Base-by-base conservation (phyloP, 2,888 invertebrate species). In the Stenichneumon culpator region DNA sequence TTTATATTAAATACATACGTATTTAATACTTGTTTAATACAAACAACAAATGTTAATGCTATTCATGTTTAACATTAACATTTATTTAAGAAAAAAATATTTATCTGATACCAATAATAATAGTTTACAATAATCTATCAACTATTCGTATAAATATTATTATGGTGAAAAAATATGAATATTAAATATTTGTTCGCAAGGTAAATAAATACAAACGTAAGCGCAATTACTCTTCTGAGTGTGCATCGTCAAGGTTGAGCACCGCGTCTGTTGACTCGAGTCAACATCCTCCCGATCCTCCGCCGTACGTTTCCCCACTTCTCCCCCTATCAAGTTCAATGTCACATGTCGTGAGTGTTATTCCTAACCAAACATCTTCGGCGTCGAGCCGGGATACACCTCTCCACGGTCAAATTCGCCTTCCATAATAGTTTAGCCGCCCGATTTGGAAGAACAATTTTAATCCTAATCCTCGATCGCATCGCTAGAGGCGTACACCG, bases 311-410 rank as follows among this genome's bases (percentile, higher is more conserved):
- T 22, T 22, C 16, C 16, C 32, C 11, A 44, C 44, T 19, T 25
- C 25, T 39, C 25, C 3, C 39, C 39, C 70, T 69, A 57, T 16
- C 79, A 73, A 78, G 82, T 79, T 82, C 84, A 85, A 79, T 79
- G 79, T 85, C 79, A 75, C 78, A 73, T 54, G 63, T 69, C 14
- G 4, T 3, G 14, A 3, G 44, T 44, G 44, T 44, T 44, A 44
- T 44, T 44, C 44, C 44, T 5, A 0, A 14, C 3, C 3, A 14
- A 44, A 68, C 69, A 67, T 44, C 81, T 74, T 81, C 80, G 73
- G 75, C 39, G 16, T 73, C 73, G 28, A 50, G n/a, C 22, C 25
- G 57, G 60, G 57, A 83, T 69, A 70, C 54, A 80, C 50, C 44
- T 68, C 50, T 25, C 11, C 3, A 25, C 14, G 57, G 19, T 25